phyloP scores from a whole-genome alignment of 2,797 vertebrate species.

The Halcyon badia region DNA sequence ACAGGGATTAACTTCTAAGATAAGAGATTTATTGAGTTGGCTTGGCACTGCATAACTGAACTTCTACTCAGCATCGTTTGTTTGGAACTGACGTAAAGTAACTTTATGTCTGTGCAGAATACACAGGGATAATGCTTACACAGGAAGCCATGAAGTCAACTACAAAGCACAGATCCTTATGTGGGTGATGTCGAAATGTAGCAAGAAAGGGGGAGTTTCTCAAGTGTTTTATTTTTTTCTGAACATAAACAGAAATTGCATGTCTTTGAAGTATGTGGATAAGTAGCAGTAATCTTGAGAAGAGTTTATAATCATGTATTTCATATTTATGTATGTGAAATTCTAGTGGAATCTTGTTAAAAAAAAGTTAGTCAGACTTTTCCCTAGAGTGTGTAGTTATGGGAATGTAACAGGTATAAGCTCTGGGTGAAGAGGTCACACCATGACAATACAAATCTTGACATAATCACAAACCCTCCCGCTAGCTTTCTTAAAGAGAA shows the following conservation, averaged over 20 bases:
- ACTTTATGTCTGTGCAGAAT: background rate
- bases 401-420: background rate
- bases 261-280: background rate
- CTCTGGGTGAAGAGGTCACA: background rate
- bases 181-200: background rate
- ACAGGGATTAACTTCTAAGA: background rate
- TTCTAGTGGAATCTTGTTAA: background rate
- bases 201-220: background rate
- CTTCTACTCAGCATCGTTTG: background rate
- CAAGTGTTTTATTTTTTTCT: background rate
- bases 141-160: background rate
- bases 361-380: background rate
- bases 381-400: fast-evolving
- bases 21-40: background rate
- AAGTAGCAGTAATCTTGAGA: background rate
- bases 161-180: background rate
- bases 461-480: background rate
- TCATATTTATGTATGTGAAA: background rate
- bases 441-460: background rate
- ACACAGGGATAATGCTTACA: background rate
- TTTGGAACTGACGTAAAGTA: background rate
- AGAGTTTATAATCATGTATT: background rate
- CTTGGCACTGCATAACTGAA: background rate
- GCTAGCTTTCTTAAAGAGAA: background rate
- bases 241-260: background rate